phyloP scores from a whole-genome alignment of 2,888 invertebrate genomes.

The Temnothorax ravouxi region DNA sequence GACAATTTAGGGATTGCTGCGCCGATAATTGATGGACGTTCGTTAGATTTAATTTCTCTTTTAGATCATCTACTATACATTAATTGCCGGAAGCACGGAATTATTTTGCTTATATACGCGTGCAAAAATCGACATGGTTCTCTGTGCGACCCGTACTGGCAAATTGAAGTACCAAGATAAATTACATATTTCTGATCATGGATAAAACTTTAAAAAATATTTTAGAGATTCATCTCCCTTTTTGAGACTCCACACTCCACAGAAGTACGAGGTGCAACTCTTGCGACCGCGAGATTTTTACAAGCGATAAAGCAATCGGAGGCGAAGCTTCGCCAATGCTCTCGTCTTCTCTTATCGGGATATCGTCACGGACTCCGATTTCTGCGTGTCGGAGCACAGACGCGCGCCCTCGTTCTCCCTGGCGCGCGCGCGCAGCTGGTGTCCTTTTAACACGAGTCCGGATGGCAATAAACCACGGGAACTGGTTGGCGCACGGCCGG shows the following conservation, averaged over 20 bases:
- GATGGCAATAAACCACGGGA: constrained; percentile 73
- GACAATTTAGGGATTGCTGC: background rate
- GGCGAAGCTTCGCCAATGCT: background rate
- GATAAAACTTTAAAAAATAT: background rate
- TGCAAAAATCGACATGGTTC: background rate
- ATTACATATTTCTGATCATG: background rate
- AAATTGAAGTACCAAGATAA: background rate
- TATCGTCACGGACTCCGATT: constrained; percentile 51
- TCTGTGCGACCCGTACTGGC: background rate
- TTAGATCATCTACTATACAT: background rate
- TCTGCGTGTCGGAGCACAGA: constrained; percentile 44
- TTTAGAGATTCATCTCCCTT: background rate
- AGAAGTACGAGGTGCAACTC: background rate
- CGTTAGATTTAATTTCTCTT: constrained; percentile 26
- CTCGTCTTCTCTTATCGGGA: constrained; percentile 48
- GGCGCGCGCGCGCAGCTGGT: constrained; percentile 55
- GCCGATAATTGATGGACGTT: background rate
- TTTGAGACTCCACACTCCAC: background rate
- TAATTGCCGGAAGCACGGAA: constrained; percentile 5
- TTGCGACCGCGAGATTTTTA: constrained; percentile 4
- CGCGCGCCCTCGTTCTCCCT: constrained; percentile 1
- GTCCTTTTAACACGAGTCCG: constrained; percentile 71
- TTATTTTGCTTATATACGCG: constrained; percentile 4
- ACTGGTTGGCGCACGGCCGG: constrained; percentile 64
- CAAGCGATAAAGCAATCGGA: background rate